Evolutionary conservation across 2,113 vertebrate species (phyloP), one percentile per base, ranked within the genome.

Genomic region (Catharus bicknelli): DNA sequence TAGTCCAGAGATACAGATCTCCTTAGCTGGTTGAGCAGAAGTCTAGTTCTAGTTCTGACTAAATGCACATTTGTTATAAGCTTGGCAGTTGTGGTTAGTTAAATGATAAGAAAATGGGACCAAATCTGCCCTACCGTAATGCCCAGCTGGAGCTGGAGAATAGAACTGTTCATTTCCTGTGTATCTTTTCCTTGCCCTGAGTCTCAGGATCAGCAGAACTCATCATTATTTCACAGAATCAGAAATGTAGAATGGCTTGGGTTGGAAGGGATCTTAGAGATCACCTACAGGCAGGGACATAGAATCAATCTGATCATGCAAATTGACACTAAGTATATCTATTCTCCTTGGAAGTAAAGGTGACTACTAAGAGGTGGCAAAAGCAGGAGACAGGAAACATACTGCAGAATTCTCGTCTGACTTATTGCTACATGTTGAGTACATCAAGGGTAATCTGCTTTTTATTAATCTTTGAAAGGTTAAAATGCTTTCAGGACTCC

Each of bases 401-500:
- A 69, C 7, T 51, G 30, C 63, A 88, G 80, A 83, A 58, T 90
- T 93, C 32, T 83, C 82, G 64, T 74, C 92, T 82, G 59, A 88
- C 51, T 97, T 97, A 96, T 80, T 97, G 95, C 96, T 97, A 88
- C 58, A 62, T 42, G 55, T 78, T 57, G 80, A 97, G 86, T 92
- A 94, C 48, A 25, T 88, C 62, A 92, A 80, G 43, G 59, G 87
- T 95, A 94, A 94, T 66, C 67, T 85, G 45, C 0, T 22, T 82
- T 91, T 70, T 90, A 4, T 27, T 91, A 57, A 83, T 70, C 80
- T 72, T 90, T 78, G 32, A 81, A 93, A 94, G 53, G 90, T 80
- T 72, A 93, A 93, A 95, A 40, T 72, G 30, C 47, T 43, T 92
- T 87, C 72, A 85, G 67, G 74, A 83, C 55, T 87, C 67, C 89